Evolutionary conservation across 1,140 invertebrate species (phyloP).

Genomic region (Drosophila malerkotliana): DNA sequence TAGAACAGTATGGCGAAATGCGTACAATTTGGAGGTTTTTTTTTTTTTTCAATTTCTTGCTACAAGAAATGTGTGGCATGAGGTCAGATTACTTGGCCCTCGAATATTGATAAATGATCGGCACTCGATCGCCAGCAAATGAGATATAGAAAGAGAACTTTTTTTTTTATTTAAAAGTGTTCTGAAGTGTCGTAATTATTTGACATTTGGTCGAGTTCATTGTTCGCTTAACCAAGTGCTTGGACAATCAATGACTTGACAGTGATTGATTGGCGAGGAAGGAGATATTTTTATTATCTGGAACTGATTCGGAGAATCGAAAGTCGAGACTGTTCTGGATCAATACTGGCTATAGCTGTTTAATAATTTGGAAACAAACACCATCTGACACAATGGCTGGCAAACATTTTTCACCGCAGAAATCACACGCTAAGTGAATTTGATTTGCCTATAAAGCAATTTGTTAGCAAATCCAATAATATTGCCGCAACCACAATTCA

Average conservation of each 20-base stretch:
- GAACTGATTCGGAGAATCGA: conserved; percentile 24
- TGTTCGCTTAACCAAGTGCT: conserved; percentile 41
- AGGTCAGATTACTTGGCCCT: conserved; percentile 43
- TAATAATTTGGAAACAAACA: background rate
- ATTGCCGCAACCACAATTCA: conserved; percentile 29
- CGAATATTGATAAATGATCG: conserved; percentile 76
- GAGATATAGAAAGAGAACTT: conserved; percentile 9
- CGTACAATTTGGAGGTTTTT: conserved; percentile 64
- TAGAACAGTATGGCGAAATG: conserved; percentile 79
- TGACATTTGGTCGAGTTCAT: conserved; percentile 48
- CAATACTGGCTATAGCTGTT: background rate
- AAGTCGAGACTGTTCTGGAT: background rate
- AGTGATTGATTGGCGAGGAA: conserved; percentile 38
- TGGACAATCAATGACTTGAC: conserved; percentile 43
- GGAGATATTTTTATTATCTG: conserved; percentile 44
- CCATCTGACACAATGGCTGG: background rate
- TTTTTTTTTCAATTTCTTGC: conserved; percentile 24
- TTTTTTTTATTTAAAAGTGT: background rate
- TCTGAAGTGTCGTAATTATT: conserved; percentile 33
- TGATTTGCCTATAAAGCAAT: conserved; percentile 38
- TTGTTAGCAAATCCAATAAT: conserved; percentile 31
- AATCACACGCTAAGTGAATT: conserved; percentile 59
- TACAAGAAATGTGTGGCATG: conserved; percentile 42
- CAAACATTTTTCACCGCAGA: conserved; percentile 41
- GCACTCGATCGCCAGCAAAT: conserved; percentile 37